Evolutionary conservation across 1,140 invertebrate genomes (phyloP).

Genomic region (Rhynchophorus ferrugineus): DNA sequence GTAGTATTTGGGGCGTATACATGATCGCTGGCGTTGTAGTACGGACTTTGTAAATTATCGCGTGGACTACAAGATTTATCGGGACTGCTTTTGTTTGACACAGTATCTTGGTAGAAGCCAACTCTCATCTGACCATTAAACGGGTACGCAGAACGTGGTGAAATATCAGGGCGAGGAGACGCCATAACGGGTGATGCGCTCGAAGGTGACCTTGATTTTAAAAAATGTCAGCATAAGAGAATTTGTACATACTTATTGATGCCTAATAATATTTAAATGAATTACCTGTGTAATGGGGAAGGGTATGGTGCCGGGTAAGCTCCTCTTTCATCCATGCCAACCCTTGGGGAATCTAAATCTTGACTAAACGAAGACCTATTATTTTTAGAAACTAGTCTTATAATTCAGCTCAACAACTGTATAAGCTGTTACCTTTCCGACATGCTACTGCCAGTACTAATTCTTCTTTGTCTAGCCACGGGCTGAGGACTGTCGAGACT

Average conservation of each 20-base stretch:
- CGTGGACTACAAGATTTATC: conserved; percentile 62
- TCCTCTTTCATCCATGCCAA: conserved; percentile 50
- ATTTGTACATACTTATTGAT: not conserved
- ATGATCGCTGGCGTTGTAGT: conserved; percentile 53
- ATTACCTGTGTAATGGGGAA: conserved; percentile 50
- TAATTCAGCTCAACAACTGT: not conserved
- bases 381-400: not conserved
- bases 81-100: conserved; percentile 61
- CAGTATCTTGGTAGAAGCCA: conserved; percentile 71
- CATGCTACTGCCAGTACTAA: conserved; percentile 63
- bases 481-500: conserved; percentile 47
- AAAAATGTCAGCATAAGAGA: not conserved
- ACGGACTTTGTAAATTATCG: conserved; percentile 51
- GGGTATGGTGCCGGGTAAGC: conserved; percentile 57
- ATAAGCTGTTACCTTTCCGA: conserved; percentile 51
- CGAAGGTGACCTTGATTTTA: conserved; percentile 40
- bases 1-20: conserved; percentile 44
- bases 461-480: conserved; percentile 51
- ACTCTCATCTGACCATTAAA: conserved; percentile 64
- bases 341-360: conserved; percentile 60
- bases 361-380: conserved; percentile 59
- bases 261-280: not conserved
- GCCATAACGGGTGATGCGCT: conserved; percentile 48
- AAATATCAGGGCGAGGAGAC: conserved; percentile 43
- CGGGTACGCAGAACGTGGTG: conserved; percentile 55